phyloP scores from a whole-genome alignment of 2,113 vertebrate species.

The Etheostoma spectabile region DNA sequence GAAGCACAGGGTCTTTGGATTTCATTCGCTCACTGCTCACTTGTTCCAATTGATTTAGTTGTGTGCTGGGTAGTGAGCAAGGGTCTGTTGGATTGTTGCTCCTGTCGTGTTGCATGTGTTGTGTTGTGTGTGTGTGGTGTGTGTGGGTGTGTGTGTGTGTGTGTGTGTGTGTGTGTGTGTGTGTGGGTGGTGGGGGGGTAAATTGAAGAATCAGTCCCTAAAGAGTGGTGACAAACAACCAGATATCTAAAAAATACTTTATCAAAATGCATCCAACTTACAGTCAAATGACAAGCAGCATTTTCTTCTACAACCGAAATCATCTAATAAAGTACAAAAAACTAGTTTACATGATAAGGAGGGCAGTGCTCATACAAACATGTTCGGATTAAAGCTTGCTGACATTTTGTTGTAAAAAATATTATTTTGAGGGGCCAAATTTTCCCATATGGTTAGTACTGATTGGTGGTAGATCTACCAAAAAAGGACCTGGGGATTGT shows the following conservation, averaged over 20 bases:
- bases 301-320: neutral
- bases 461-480: neutral
- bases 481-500: neutral
- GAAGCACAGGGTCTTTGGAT: constrained; percentile 76
- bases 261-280: constrained; percentile 25
- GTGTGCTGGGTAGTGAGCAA: constrained; percentile 53
- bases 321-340: neutral
- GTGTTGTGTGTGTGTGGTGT: too few species aligned
- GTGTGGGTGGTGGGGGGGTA: constrained; percentile 3
- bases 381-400: neutral
- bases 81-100: too few species aligned
- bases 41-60: constrained; percentile 78
- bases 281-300: constrained; percentile 3
- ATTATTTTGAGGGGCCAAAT: neutral
- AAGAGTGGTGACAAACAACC: constrained; percentile 40
- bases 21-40: constrained; percentile 79
- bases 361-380: neutral
- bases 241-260: constrained; percentile 34
- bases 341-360: constrained; percentile 5
- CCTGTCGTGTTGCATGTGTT: too few species aligned
- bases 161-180: constrained; percentile 22
- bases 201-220: constrained; percentile 58
- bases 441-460: neutral
- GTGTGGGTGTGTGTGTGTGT: constrained; percentile 31
- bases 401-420: neutral